phyloP scores from a whole-genome alignment of 2,113 vertebrate genomes.

The Ameiurus melas region DNA sequence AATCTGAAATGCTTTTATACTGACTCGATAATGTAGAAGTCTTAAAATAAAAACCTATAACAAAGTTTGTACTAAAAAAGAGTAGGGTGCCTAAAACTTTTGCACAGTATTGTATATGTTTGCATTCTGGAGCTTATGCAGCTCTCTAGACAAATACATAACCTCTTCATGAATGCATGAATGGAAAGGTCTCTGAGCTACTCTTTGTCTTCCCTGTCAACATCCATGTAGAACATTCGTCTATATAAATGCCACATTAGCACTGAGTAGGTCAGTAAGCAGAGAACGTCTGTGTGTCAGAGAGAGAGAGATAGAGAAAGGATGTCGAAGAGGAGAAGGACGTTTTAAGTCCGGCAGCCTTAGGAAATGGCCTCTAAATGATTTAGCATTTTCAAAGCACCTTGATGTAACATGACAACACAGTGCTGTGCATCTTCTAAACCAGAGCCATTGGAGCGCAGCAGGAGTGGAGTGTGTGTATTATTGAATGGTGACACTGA shows the following conservation, averaged over 20 bases:
- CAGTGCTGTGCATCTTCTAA: neutral
- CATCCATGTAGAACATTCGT: conserved; percentile 33
- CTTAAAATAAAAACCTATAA: too few species aligned
- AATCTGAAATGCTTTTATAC: too few species aligned
- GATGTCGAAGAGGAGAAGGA: conserved; percentile 21
- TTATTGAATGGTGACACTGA: neutral
- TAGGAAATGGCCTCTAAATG: conserved; percentile 36
- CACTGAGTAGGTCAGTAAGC: conserved; percentile 14
- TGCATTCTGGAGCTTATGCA: conserved; percentile 15
- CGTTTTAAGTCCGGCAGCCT: neutral
- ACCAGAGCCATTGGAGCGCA: neutral
- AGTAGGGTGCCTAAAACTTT: too few species aligned
- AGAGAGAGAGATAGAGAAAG: conserved; percentile 24
- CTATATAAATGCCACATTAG: conserved; percentile 46
- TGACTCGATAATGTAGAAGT: too few species aligned
- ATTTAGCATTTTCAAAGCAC: conserved; percentile 47
- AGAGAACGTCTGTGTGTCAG: neutral
- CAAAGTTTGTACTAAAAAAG: too few species aligned
- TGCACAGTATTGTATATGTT: too few species aligned
- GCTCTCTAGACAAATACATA: conserved; percentile 25
- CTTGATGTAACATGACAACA: conserved; percentile 30
- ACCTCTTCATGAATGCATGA: conserved; percentile 35
- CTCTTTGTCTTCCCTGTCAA: conserved; percentile 9
- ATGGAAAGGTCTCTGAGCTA: conserved; percentile 20
- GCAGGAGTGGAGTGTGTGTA: neutral